Evolutionary conservation across 1,140 invertebrate species (phyloP).

Genomic region (Holotrichia oblita): DNA sequence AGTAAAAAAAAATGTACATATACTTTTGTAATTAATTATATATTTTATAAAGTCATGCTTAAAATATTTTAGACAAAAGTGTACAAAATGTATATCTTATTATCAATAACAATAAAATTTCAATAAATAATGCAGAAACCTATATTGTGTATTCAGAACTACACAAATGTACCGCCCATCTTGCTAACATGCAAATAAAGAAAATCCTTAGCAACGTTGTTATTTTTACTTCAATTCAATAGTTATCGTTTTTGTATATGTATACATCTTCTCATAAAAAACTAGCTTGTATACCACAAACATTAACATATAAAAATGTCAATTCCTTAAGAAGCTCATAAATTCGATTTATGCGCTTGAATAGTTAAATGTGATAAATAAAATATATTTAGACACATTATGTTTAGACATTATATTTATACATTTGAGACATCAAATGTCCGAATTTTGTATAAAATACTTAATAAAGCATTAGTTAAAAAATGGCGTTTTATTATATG

Average conservation of each 20-base stretch:
- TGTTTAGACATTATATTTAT: constrained; percentile 25
- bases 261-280: no score
- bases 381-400: constrained; percentile 28
- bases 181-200: no score
- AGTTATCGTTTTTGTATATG: no score
- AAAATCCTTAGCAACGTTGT: no score
- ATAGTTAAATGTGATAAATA: constrained; percentile 42
- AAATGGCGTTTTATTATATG: neutral
- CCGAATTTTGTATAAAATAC: constrained; percentile 18
- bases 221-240: no score
- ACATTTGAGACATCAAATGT: constrained; percentile 22
- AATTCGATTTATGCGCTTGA: constrained; percentile 41
- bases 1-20: no score
- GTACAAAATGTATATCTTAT: constrained; percentile 9
- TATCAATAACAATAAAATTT: neutral
- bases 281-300: neutral
- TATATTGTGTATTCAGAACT: no score
- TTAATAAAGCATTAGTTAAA: neutral
- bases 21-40: no score
- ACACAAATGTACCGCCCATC: no score
- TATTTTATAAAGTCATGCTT: neutral
- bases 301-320: constrained; percentile 32
- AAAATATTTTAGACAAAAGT: neutral
- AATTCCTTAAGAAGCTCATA: constrained; percentile 16
- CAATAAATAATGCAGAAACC: neutral